Conservation (phyloP, 92 coral and sea anemone species). For the Bergia sp. region DNA sequence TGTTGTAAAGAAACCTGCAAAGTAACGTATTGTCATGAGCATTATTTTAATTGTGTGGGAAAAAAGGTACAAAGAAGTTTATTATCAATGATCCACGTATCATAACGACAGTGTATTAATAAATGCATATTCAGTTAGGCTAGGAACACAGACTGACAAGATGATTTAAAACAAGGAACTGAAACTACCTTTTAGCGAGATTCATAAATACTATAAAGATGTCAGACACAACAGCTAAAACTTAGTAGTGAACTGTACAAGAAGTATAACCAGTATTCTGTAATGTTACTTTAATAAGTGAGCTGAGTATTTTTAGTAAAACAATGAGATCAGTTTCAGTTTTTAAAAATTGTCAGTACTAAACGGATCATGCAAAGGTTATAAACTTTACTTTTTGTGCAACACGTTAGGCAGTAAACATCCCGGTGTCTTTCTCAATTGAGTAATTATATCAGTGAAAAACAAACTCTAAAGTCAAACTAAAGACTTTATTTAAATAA, state of each 20-base stretch:
- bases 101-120: background rate
- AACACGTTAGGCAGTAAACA: background rate
- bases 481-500: background rate
- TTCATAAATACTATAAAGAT: background rate
- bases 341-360: background rate
- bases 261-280: background rate
- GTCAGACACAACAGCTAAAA: background rate
- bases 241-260: background rate
- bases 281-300: background rate
- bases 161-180: background rate
- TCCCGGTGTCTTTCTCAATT: background rate
- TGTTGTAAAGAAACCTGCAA: background rate
- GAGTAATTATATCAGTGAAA: background rate
- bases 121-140: conserved; percentile 6
- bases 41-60: conserved; percentile 4
- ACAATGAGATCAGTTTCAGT: background rate
- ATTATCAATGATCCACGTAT: conserved; percentile 9
- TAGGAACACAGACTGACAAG: background rate
- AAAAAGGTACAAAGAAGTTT: background rate
- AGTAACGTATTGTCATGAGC: conserved; percentile 7
- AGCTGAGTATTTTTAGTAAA: background rate
- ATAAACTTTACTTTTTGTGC: background rate
- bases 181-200: background rate
- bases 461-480: background rate
- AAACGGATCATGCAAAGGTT: background rate